Conservation (phyloP, 2,797 vertebrate genomes). For the Sus cebifrons region DNA sequence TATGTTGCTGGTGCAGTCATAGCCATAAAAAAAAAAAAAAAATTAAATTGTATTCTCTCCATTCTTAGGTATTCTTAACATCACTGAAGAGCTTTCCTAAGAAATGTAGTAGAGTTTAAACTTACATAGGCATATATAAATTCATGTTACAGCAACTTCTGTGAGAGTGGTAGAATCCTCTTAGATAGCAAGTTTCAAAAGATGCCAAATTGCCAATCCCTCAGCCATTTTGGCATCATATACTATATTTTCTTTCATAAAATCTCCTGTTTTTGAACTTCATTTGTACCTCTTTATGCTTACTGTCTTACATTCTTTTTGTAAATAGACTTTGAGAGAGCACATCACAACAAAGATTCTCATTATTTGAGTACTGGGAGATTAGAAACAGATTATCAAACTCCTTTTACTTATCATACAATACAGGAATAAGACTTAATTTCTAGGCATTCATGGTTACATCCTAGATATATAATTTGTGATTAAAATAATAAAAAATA, state of each 20-base stretch:
- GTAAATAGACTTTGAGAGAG: not conserved
- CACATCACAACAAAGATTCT: not conserved
- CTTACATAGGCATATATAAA: not conserved
- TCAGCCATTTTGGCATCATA: not conserved
- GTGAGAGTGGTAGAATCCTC: not conserved
- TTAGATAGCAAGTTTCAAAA: not conserved
- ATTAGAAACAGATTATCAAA: not conserved
- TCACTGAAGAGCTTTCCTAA: not conserved
- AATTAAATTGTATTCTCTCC: not conserved
- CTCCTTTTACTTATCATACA: not conserved
- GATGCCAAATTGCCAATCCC: not conserved
- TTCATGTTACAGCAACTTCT: not conserved
- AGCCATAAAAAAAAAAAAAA: not conserved
- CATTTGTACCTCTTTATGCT: not conserved
- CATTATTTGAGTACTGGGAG: not conserved
- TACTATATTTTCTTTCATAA: not conserved
- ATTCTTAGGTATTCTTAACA: not conserved
- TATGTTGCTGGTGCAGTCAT: too few species aligned
- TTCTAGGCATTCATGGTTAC: not conserved
- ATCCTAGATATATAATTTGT: not conserved
- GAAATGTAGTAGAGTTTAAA: not conserved
- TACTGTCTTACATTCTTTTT: not conserved
- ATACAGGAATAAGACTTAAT: not conserved
- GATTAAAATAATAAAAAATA: constrained; percentile 4
- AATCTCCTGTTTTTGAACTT: not conserved